Evolutionary conservation across 2,797 vertebrate species (phyloP).

Genomic region (Crenuchus spilurus): DNA sequence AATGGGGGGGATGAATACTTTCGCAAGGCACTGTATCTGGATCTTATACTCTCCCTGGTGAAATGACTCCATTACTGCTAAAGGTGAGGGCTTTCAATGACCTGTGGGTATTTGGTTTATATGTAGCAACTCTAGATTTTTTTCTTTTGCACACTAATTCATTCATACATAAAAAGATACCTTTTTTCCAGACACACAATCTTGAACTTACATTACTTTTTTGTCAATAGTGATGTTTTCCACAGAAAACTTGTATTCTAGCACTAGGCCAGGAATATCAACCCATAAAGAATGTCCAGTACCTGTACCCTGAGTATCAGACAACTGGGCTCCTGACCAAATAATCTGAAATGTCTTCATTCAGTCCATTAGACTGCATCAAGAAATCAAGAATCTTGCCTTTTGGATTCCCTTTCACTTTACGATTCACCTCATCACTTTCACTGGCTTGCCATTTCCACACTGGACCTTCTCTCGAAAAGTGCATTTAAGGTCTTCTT

Average conservation of each 20-base stretch:
- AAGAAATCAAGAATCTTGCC: background rate
- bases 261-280: background rate
- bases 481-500: background rate
- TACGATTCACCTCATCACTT: background rate
- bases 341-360: background rate
- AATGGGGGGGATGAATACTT: no score
- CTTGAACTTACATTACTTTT: background rate
- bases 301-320: background rate
- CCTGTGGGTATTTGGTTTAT: background rate
- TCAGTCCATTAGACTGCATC: background rate
- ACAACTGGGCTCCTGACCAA: background rate
- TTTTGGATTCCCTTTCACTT: background rate
- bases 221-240: conserved; percentile 12
- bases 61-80: background rate
- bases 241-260: conserved; percentile 14
- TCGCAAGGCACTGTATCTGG: no score
- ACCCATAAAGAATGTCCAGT: background rate
- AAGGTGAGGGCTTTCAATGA: background rate
- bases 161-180: background rate
- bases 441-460: background rate
- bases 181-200: background rate
- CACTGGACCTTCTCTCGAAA: background rate
- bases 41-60: background rate
- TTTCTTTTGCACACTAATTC: background rate
- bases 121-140: background rate